Evolutionary conservation across 35 echinoderm and acorn worm species (phyloP).

Genomic region (Anneissia japonica): DNA sequence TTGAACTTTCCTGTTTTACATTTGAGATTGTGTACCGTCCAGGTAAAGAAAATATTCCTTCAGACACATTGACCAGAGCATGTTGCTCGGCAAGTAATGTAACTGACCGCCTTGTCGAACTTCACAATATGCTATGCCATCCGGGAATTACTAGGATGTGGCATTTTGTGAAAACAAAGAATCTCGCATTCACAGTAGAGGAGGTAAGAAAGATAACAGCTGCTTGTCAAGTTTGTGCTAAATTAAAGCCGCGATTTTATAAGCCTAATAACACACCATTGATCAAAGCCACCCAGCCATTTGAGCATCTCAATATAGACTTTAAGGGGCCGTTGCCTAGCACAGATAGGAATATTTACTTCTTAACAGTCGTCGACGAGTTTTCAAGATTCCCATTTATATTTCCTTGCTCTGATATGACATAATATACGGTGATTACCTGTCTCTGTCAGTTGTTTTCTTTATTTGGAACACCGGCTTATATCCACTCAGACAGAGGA

Average conservation of each 20-base stretch:
- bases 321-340: conserved; percentile 33
- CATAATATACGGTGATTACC: conserved; percentile 24
- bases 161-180: conserved; percentile 22
- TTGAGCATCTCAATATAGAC: conserved; percentile 25
- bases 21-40: conserved; percentile 30
- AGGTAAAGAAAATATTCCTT: conserved; percentile 24
- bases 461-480: conserved; percentile 35
- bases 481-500: conserved; percentile 26
- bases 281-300: conserved; percentile 27
- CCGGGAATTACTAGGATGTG: conserved; percentile 36
- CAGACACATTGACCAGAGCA: conserved; percentile 36
- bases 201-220: conserved; percentile 27
- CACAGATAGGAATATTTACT: conserved; percentile 28
- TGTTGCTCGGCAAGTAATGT: conserved; percentile 18
- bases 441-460: conserved; percentile 34
- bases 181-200: conserved; percentile 12
- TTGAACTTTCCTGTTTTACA: conserved; percentile 43
- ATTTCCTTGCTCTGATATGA: conserved; percentile 34
- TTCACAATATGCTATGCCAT: conserved; percentile 25
- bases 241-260: conserved; percentile 35
- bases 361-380: conserved; percentile 32
- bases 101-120: conserved; percentile 9
- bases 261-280: conserved; percentile 23
- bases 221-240: conserved; percentile 25
- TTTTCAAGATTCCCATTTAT: conserved; percentile 34